Percentiles rank a stretch among this genome's conserved stretches.
Conservation (phyloP, 2,797 vertebrate genomes). For the Tamandua tetradactyla region DNA sequence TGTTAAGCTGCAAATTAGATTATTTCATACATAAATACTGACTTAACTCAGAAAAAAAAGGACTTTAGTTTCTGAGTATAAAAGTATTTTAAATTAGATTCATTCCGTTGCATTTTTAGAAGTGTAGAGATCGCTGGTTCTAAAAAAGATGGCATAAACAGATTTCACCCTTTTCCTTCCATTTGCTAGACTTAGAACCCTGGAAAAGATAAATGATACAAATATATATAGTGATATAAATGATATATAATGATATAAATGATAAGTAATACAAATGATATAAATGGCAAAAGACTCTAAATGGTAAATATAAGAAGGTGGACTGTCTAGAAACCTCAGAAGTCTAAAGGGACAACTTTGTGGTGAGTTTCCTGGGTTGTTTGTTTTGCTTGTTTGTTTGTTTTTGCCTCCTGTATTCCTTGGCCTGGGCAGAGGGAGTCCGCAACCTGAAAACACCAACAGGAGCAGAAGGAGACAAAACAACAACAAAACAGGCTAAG, state of each 20-base stretch:
- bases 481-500: background rate
- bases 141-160: background rate
- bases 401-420: background rate
- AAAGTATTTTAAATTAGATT: background rate
- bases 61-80: background rate
- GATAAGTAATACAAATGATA: no score
- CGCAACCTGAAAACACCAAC: background rate
- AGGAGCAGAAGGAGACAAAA: background rate
- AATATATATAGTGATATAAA: no score
- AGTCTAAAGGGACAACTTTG: no score
- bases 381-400: no score
- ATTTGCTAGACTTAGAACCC: background rate
- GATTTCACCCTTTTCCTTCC: background rate
- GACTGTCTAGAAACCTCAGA: background rate
- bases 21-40: background rate
- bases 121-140: background rate
- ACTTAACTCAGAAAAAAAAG: background rate
- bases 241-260: no score
- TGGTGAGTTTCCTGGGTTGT: background rate
- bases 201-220: background rate
- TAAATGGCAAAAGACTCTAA: background rate
- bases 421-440: background rate
- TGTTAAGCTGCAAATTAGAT: background rate
- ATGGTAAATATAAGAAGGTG: background rate
- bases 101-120: background rate